phyloP scores from a whole-genome alignment of 1,140 invertebrate genomes.

The Lordiphosa mommai region DNA sequence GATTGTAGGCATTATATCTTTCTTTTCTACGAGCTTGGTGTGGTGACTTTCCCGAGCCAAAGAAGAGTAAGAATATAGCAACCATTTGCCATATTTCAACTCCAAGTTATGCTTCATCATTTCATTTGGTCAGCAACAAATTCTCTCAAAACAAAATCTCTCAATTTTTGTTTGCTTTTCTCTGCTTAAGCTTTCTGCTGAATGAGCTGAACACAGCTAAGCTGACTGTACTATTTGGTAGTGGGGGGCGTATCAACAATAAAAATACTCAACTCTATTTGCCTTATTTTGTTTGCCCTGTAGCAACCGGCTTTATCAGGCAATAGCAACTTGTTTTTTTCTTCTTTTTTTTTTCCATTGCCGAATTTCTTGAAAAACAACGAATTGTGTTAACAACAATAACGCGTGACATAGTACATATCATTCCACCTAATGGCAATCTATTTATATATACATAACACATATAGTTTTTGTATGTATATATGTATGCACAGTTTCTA shows the following conservation, averaged over 20 bases:
- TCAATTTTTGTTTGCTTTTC: neutral
- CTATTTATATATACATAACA: conserved; percentile 20
- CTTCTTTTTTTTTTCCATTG: conserved; percentile 1
- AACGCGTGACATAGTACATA: conserved; percentile 28
- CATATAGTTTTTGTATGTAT: conserved; percentile 3
- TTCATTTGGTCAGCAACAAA: no score
- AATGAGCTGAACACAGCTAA: neutral
- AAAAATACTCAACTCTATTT: conserved; percentile 25
- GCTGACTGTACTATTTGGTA: conserved; percentile 27
- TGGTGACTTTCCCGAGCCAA: no score
- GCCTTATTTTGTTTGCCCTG: conserved; percentile 20
- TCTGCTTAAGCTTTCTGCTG: conserved; percentile 6
- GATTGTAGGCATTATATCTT: no score
- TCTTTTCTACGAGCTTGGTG: no score
- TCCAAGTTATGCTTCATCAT: no score
- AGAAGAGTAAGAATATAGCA: no score
- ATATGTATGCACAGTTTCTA: neutral
- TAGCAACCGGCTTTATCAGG: conserved; percentile 35
- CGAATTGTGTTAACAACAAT: conserved; percentile 12
- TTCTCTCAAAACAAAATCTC: neutral
- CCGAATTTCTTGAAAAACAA: conserved; percentile 28
- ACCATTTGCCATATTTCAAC: no score
- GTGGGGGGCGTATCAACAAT: conserved; percentile 12
- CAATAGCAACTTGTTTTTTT: conserved; percentile 29
- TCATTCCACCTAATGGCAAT: conserved; percentile 19